Conservation (phyloP, 2,888 invertebrate genomes). For the Plebejus melissa region DNA sequence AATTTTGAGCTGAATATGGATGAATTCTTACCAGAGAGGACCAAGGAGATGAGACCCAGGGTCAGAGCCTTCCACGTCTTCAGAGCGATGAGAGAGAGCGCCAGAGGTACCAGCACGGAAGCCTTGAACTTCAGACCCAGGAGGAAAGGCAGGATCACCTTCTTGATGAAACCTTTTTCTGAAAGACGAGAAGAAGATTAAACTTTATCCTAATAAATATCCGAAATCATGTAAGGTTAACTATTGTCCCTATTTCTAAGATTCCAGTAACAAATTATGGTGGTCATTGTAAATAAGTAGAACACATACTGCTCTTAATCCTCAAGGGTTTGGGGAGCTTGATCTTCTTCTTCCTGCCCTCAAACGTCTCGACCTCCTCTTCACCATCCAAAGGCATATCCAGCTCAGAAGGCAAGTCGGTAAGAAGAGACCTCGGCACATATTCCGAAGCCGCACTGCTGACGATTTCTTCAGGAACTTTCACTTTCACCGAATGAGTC, state of each 20-base stretch:
- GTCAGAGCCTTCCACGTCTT: constrained; percentile 95
- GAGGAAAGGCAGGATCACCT: constrained; percentile 90
- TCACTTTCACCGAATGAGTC: constrained; percentile 86
- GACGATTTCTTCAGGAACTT: constrained; percentile 82
- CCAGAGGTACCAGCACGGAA: constrained; percentile 88
- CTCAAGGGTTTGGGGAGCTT: constrained; percentile 74
- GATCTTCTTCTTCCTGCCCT: constrained; percentile 74
- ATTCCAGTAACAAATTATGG: too few relatives aligned
- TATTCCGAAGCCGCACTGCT: constrained; percentile 78
- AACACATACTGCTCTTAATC: constrained; percentile 69
- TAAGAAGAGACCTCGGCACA: constrained; percentile 82
- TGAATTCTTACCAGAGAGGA: constrained; percentile 82
- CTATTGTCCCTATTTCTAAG: too few relatives aligned
- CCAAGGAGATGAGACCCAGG: constrained; percentile 89
- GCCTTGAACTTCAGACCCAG: constrained; percentile 92
- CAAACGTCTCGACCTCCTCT: constrained; percentile 65
- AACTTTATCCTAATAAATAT: background rate
- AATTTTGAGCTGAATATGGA: background rate
- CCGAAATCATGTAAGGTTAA: too few relatives aligned
- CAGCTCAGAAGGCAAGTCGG: constrained; percentile 82
- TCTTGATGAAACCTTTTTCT: constrained; percentile 91
- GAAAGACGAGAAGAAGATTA: constrained; percentile 46
- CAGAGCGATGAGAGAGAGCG: constrained; percentile 88
- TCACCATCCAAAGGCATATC: constrained; percentile 84
- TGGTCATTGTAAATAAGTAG: background rate